phyloP scores from a whole-genome alignment of 1,140 invertebrate species.

The Scaptomyza hsui region DNA sequence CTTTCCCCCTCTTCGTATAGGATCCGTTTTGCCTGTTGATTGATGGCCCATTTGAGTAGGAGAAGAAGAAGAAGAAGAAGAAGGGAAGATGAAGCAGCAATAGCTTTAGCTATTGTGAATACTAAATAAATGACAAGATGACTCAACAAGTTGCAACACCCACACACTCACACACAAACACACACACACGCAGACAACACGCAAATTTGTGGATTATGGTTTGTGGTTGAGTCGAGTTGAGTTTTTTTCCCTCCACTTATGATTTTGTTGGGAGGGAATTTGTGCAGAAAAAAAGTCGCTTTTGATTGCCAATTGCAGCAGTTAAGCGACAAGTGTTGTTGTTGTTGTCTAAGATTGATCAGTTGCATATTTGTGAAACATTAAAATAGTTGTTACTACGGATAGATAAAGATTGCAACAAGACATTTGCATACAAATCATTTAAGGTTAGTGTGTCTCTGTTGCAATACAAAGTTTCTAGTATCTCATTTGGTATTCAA shows the following conservation, averaged over 20 bases:
- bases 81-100: not conserved
- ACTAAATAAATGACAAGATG: slow-evolving; percentile 66
- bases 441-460: not conserved
- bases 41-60: slow-evolving; percentile 43
- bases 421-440: slow-evolving; percentile 4
- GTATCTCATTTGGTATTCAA: too few relatives aligned
- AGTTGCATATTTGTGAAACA: slow-evolving; percentile 3
- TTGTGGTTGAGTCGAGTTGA: too few relatives aligned
- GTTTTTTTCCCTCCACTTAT: too few relatives aligned
- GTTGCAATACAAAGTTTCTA: not conserved
- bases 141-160: slow-evolving; percentile 73
- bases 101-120: slow-evolving; percentile 53
- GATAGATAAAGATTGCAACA: slow-evolving; percentile 22
- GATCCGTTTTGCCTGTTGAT: slow-evolving; percentile 45
- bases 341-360: slow-evolving; percentile 7
- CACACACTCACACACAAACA: slow-evolving; percentile 5
- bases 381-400: slow-evolving; percentile 17
- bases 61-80: slow-evolving; percentile 1
- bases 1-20: not conserved
- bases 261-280: too few relatives aligned
- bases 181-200: slow-evolving; percentile 54
- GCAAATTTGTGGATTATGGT: slow-evolving; percentile 47
- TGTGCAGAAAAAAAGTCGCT: slow-evolving; percentile 29
- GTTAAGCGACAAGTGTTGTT: not conserved
- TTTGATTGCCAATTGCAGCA: slow-evolving; percentile 35